These are phyloP conservation scores for Phylloscopus whistleri DNA, from an alignment of 2,113 vertebrate species.

Conservation along the genomic window DNA sequence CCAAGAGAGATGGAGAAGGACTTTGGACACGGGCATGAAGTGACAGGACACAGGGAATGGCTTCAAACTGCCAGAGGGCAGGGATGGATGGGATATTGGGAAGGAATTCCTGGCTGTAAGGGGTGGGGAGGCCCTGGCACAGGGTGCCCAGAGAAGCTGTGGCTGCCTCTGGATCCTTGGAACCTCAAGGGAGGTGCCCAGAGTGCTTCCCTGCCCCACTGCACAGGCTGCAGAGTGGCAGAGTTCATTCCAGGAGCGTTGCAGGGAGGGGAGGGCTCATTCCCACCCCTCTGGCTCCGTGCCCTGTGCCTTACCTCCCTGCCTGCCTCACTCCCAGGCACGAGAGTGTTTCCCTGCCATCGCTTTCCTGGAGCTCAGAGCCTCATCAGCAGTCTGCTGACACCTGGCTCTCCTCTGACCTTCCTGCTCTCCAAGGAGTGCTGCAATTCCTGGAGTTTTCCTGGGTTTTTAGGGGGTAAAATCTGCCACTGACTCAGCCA, in stretches of 20 bases:
- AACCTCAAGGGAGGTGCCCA: background rate
- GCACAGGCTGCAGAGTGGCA: background rate
- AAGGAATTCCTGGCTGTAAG: too few species aligned
- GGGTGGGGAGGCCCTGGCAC: too few species aligned
- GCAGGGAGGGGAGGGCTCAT: background rate
- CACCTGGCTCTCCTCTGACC: background rate
- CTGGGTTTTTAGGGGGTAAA: background rate
- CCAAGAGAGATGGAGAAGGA: too few species aligned
- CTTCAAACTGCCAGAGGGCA: too few species aligned
- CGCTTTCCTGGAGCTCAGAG: background rate
- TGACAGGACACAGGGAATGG: too few species aligned
- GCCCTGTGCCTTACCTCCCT: background rate
- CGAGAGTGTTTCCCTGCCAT: background rate
- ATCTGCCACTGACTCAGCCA: background rate
- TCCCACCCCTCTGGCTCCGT: background rate
- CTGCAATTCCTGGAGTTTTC: background rate
- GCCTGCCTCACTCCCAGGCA: background rate
- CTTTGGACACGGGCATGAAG: too few species aligned
- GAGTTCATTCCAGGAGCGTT: background rate
- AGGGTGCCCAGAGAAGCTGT: too few species aligned
- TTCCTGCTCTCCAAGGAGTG: background rate
- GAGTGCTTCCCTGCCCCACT: background rate
- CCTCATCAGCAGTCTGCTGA: background rate
- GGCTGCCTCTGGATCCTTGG: too few species aligned
- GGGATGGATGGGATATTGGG: too few species aligned